These are phyloP conservation scores for Scalopus aquaticus DNA, from an alignment of 2,113 vertebrate genomes.

Conservation along the genomic window DNA sequence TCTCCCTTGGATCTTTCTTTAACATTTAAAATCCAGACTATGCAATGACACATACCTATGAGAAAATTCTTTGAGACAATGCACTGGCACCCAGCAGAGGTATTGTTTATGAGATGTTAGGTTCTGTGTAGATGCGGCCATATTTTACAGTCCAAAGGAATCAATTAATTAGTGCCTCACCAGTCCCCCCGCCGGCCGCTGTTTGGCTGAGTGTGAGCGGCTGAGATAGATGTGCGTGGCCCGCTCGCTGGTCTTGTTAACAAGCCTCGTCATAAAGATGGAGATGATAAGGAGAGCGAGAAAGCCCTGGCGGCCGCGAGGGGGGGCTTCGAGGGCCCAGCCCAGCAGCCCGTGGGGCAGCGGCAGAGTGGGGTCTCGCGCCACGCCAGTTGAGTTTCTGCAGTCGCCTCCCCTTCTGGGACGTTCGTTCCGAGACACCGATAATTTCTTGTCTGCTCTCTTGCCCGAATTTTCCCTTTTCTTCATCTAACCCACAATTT, in stretches of 20 bases:
- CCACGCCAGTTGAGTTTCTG: neutral
- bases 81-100: constrained; percentile 57
- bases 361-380: neutral
- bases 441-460: neutral
- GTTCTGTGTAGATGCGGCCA: constrained; percentile 79
- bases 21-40: constrained; percentile 6
- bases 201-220: constrained; percentile 78
- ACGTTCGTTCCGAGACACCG: fast-evolving
- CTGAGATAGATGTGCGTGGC: constrained; percentile 84
- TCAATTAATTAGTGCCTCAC: constrained; percentile 87
- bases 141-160: constrained; percentile 86
- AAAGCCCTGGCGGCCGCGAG: neutral
- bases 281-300: constrained; percentile 81
- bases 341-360: neutral
- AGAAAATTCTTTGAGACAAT: constrained; percentile 56
- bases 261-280: constrained; percentile 88
- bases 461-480: neutral
- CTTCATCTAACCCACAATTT: neutral
- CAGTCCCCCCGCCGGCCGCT: constrained; percentile 67
- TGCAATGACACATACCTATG: neutral
- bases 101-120: constrained; percentile 81
- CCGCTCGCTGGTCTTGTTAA: constrained; percentile 84
- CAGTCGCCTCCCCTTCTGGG: neutral
- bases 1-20: constrained; percentile 38
- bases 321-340: neutral